These are phyloP conservation scores for Dicrostonyx torquatus DNA, from an alignment of 2,797 vertebrate species.

Conservation along the genomic window DNA sequence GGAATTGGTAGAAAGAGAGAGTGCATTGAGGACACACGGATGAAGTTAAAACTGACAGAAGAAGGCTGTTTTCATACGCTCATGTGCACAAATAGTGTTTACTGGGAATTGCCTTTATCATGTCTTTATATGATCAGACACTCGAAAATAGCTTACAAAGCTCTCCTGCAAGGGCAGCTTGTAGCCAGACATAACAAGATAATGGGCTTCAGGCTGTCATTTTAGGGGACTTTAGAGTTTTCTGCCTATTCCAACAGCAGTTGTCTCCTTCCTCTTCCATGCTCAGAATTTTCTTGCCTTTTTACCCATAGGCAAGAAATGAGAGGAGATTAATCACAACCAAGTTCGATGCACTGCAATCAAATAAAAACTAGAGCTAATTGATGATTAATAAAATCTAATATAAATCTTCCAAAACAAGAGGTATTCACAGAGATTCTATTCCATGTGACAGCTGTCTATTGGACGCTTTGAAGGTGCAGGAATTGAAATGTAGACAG, in stretches of 20 bases:
- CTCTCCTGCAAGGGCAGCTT: neutral
- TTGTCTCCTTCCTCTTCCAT: neutral
- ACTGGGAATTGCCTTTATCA: neutral
- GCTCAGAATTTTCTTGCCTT: neutral
- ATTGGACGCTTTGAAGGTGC: neutral
- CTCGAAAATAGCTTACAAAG: neutral
- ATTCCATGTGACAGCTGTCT: neutral
- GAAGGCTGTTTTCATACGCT: neutral
- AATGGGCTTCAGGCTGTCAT: neutral
- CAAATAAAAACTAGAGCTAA: slow-evolving; percentile 37
- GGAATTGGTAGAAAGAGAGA: neutral
- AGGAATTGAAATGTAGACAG: neutral
- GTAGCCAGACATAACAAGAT: neutral
- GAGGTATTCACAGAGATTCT: neutral
- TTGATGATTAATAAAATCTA: neutral
- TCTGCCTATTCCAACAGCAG: neutral
- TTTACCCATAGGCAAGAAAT: neutral
- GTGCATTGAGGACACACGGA: neutral
- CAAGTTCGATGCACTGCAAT: neutral
- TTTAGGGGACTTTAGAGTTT: neutral
- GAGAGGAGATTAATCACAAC: neutral
- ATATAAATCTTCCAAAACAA: slow-evolving; percentile 23
- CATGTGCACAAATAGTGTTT: neutral
- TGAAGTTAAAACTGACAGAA: neutral
- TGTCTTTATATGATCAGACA: neutral